phyloP scores from a whole-genome alignment of 2,113 vertebrate species.

The Coregonus clupeaformis region DNA sequence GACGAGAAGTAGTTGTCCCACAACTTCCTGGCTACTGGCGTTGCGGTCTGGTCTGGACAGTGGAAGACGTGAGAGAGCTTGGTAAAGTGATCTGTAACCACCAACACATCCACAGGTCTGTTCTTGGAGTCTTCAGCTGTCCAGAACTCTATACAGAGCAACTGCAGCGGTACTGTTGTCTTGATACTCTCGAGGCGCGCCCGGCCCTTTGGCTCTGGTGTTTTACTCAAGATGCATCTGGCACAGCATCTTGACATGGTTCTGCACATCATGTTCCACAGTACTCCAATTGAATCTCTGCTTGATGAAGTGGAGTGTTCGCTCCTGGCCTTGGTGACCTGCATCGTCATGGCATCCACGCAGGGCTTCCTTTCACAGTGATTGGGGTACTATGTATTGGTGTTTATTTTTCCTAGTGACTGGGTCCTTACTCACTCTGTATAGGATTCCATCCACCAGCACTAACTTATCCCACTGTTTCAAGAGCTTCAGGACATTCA shows the following conservation, averaged over 20 bases:
- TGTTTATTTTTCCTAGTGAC: background rate
- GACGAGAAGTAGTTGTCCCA: conserved; percentile 20
- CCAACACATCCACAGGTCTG: conserved; percentile 13
- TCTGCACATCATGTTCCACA: conserved; percentile 16
- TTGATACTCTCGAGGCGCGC: conserved; percentile 22
- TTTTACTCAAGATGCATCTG: conserved; percentile 20
- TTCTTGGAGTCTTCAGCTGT: conserved; percentile 15
- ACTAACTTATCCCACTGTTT: conserved; percentile 15
- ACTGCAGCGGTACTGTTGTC: background rate
- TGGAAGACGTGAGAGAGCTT: conserved; percentile 10
- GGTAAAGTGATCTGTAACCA: conserved; percentile 19
- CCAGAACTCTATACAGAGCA: conserved; percentile 26
- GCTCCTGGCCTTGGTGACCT: conserved; percentile 15
- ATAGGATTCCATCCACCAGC: background rate
- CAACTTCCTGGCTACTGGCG: conserved; percentile 12
- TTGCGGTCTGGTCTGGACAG: conserved; percentile 17
- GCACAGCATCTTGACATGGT: conserved; percentile 11
- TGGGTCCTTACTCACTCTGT: conserved; percentile 8
- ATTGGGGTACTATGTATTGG: background rate
- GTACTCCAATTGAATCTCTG: conserved; percentile 14
- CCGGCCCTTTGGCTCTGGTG: conserved; percentile 9
- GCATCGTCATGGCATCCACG: conserved; percentile 4
- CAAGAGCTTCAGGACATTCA: background rate
- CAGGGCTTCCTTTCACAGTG: background rate
- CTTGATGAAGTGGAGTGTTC: conserved; percentile 11